Conservation (phyloP, 2,113 vertebrate species). For the Muscicapa adusta region DNA sequence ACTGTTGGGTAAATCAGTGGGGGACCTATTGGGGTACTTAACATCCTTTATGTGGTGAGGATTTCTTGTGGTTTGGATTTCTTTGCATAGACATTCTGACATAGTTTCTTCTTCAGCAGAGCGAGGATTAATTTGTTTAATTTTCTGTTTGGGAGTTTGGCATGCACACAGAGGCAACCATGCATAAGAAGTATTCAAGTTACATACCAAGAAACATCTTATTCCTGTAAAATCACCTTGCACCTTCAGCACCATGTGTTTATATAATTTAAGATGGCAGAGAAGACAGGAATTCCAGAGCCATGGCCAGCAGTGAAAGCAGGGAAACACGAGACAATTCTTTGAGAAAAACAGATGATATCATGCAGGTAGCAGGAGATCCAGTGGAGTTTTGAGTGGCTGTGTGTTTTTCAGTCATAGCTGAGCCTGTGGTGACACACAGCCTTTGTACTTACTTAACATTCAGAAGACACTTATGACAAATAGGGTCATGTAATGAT, state of each 20-base stretch:
- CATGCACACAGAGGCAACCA: background rate
- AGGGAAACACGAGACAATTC: background rate
- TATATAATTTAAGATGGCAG: background rate
- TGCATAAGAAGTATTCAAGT: background rate
- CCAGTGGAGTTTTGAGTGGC: background rate
- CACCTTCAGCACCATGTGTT: background rate
- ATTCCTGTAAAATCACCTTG: background rate
- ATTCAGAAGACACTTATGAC: background rate
- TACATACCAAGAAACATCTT: background rate
- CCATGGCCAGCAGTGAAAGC: background rate
- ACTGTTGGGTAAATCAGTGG: background rate
- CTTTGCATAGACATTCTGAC: background rate
- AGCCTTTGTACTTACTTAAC: background rate
- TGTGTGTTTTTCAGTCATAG: background rate
- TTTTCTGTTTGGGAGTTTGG: background rate
- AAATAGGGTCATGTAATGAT: background rate
- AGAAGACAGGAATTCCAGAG: background rate
- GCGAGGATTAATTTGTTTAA: background rate
- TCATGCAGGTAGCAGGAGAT: background rate
- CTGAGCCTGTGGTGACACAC: background rate
- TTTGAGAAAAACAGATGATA: background rate
- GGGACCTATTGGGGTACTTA: background rate
- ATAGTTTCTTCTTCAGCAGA: background rate
- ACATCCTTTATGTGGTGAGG: background rate
- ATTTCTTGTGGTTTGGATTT: background rate